A percentile compares a stretch with the other conserved stretches of the same genome.
Evolutionary conservation across 2,888 invertebrate genomes (phyloP).

Genomic region (Tryphoninae sp.): DNA sequence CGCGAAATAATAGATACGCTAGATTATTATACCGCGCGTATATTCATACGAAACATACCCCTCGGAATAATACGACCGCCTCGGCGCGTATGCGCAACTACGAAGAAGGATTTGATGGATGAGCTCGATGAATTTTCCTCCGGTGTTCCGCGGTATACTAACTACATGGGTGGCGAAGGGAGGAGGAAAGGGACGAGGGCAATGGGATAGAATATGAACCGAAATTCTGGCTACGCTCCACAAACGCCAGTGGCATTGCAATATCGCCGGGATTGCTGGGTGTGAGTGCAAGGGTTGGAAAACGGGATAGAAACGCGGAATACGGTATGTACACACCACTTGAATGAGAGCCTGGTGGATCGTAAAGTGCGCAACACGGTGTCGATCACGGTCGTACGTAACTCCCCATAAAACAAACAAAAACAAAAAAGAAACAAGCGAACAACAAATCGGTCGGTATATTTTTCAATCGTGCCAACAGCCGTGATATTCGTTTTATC

Average conservation of each 20-base stretch:
- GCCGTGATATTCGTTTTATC: slow-evolving; percentile 14
- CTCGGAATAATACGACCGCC: slow-evolving; percentile 6
- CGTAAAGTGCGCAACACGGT: slow-evolving; percentile 60
- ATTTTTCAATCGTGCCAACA: slow-evolving; percentile 22
- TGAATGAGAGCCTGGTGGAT: slow-evolving; percentile 11
- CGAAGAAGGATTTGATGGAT: slow-evolving; percentile 61
- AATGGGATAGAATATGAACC: slow-evolving; percentile 47
- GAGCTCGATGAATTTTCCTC: slow-evolving; percentile 70
- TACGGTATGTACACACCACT: slow-evolving; percentile 20
- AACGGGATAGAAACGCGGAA: slow-evolving; percentile 26
- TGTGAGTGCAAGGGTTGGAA: slow-evolving; percentile 34
- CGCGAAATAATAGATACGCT: slow-evolving; percentile 25
- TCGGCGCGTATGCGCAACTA: slow-evolving; percentile 46
- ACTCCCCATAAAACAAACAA: slow-evolving; percentile 15
- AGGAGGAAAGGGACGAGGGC: slow-evolving; percentile 6
- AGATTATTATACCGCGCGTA: slow-evolving; percentile 10
- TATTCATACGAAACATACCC: slow-evolving; percentile 9
- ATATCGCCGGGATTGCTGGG: slow-evolving; percentile 15
- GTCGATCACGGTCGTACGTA: slow-evolving; percentile 31
- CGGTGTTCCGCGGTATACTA: slow-evolving; percentile 27
- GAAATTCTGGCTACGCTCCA: slow-evolving; percentile 61
- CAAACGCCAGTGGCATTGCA: slow-evolving; percentile 45
- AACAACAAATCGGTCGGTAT: slow-evolving; percentile 13
- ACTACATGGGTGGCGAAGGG: slow-evolving; percentile 24
- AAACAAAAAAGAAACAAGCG: neutral